Base-by-base conservation (phyloP, 1,140 invertebrate genomes). In the Ceratosolen fusciceps region DNA sequence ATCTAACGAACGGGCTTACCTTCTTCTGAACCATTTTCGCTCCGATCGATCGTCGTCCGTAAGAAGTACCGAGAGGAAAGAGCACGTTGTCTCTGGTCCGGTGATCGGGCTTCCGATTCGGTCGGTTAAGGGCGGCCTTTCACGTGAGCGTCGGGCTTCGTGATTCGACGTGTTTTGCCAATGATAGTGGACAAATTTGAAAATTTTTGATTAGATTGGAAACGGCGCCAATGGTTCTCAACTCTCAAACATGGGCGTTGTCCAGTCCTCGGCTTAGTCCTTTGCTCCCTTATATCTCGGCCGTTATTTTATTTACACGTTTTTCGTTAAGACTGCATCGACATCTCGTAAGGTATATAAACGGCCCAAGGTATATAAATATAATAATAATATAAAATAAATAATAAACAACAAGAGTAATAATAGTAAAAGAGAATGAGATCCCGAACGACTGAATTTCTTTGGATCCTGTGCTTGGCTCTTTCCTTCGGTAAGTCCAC, bases 11-110 rank as follows among this genome's bases (percentile, higher is more conserved):
- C 19, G 14, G 58, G 52, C 26, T 72, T 80, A 80, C 79, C 74
- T 80, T 80, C 62, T 80, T 80, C 9, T 80, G 79, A 39, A 80
- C 79, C 79, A 80, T 80, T 62, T 80, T 80, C 31, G 10, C 8
- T 47, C 31, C 12, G 16, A n/a, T 52, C 49, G 10, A 65, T 31
- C 65, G 26, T 49, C 52, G n/a, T 39, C 47, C 19, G 24, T 2
- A 29, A 68, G 71, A 74, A 68, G 34, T 16, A 31, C 43, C 60
- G 24, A 74, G 26, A 14, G 29, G 75, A 75, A 75, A 73, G 70
- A 80, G 24, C 49, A 80, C 78, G 78, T 80, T 80, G 65, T 37
- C 8, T 24, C 19, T 19, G 2, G 24, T 71, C 70, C 2, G 21
- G 29, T 58, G 49, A 74, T 62, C n/a, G n/a, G n/a, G n/a, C n/a